Evolutionary conservation across 2,888 invertebrate genomes (phyloP), one percentile per base, ranked within the genome.

Genomic region (Pseudoips prasinana): DNA sequence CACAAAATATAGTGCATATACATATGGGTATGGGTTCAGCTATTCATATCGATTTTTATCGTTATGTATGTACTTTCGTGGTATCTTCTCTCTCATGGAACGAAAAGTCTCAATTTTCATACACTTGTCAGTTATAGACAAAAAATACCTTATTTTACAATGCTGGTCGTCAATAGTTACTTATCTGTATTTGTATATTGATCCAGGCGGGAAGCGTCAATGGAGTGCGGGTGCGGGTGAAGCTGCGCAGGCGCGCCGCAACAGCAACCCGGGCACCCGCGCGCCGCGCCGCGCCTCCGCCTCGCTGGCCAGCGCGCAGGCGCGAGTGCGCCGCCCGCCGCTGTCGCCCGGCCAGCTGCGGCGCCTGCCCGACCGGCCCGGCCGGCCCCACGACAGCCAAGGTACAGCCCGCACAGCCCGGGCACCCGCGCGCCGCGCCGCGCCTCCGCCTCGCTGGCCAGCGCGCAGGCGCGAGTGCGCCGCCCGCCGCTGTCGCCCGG

Each of bases 271-370:
- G 28, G 23, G 38, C 17, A 28, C 35, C 29, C 28, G 46, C 17
- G 33, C 27, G 9, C 26, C 27, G 32, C 29, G 33, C 28, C 25
- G 29, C 20, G 33, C 45, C 5, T 27, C 35, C 20, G 28, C 33
- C 0, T 31, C 35, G 3, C 40, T 3, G 26, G 43, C 3, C 14
- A 5, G 14, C 14, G 14, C 14, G n/a, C n/a, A n/a, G 35, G 37
- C 49, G 18, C n/a, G 11, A 43, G 28, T 46, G 35, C 3, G 35
- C 39, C 20, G 49, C 42, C 8, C 17, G 29, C 64, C 68, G 19
- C 67, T 71, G 26, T 76, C 74, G 18, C 76, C 8, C 30, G 84
- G 82, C 0, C 84, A 83, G 46, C 65, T 80, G 32, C 43, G 63
- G 1, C 46, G 56, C 11, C 28, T 55, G 28, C 49, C 42, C 0